Evolutionary conservation across 2,113 vertebrate species (phyloP), one percentile per base, ranked within the genome.

Genomic region (Triplophysa dalaica): DNA sequence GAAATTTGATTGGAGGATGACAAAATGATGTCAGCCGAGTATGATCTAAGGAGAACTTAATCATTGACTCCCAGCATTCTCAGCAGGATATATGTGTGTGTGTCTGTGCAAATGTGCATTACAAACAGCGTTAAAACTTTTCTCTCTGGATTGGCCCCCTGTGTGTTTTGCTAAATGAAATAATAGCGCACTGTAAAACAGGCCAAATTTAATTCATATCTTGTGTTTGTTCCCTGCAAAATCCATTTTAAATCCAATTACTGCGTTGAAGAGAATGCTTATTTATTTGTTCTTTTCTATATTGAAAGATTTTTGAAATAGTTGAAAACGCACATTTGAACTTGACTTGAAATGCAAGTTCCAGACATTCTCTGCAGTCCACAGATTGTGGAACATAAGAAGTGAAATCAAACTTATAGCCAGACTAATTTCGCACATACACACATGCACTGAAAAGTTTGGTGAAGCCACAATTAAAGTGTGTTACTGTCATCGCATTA

Each of bases 31-130:
- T 26, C 21, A 62, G 60, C 9, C 8, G 16, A 24, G 58, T 0
- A 22, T 29, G 60, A 76, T 52, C 26, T 65, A 10, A 76, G 6
- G 11, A 65, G 74, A 65, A 65, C 41, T 76, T 65, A 76, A 76
- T 76, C 45, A 65, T 45, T 76, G 45, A 76, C 74, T 64, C 16
- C 4, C 43, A 64, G 43, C 74, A 64, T 76, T 76, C 74, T 76
- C 41, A 64, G 72, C 72, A 75, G 58, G 72, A 62, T 9, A 50
- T 62, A 7, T 45, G n/a, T 22, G 29, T 19, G 33, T 8, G 33
- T 38, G 33, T 7, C 33, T n/a, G 52, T 50, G 48, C 48, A 50
- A 56, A 56, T 19, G 29, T 9, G 50, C 68, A n/a, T 56, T 54
- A 33, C 10, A 33, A 8, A 38, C 33, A 0, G 24, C 2, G 7